Evolutionary conservation across 2,888 invertebrate species (phyloP), one percentile per base, ranked within the genome.

Genomic region (Embidobia sp.): DNA sequence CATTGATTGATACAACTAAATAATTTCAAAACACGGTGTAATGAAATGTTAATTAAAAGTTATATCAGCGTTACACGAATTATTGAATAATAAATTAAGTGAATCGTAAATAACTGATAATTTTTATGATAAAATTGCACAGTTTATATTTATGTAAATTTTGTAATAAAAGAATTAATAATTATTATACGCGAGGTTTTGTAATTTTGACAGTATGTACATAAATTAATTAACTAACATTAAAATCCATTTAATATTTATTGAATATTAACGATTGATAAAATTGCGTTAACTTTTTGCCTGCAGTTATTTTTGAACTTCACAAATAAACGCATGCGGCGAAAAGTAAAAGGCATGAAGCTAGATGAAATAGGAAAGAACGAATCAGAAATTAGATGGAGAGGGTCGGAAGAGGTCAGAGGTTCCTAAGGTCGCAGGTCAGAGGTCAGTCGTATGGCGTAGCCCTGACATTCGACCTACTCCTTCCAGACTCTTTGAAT

Each of bases 381-480:
- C 67, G 75, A 70, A 53, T 51, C 70, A 67, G 70, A 77, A 79
- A 76, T 72, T 61, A 77, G 79, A 73, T 44, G 79, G 74, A 74
- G 79, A 66, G 66, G 73, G 64, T 83, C 81, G 80, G 77, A 74
- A 57, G 80, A 82, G 86, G 85, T 87, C 84, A 82, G 83, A 76
- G 83, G 86, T 83, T 88, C 87, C 82, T 81, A 84, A 82, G 85
- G 85, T 87, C 87, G 82, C 67, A 83, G 87, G 88, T 88, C 85
- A 83, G 81, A 83, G 87, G 88, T 85, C 85, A 67, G 61, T 48
- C 87, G 84, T 86, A 84, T 85, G 84, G 84, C 85, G 85, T 85
- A 88, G 87, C 88, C 88, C 85, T 88, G 89, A 88, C 88, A 85
- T 83, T 80, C 79, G 85, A 85, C 84, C 84, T 83, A 82, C 80